Conservation (phyloP, 1,140 invertebrate species). For the Ruditapes philippinarum region DNA sequence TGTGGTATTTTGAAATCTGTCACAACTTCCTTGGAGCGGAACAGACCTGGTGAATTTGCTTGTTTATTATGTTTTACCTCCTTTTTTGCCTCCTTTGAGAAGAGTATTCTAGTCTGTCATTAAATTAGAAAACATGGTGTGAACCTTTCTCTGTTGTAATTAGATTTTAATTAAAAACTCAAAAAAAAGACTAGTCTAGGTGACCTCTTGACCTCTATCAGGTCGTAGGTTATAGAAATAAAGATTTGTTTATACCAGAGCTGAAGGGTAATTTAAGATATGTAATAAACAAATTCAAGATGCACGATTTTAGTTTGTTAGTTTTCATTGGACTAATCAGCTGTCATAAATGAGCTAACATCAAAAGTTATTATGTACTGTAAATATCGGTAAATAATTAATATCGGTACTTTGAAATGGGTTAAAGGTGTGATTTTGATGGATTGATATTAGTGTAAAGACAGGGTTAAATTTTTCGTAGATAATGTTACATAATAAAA, state of each 20-base stretch:
- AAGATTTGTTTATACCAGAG: not conserved
- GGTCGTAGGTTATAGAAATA: not conserved
- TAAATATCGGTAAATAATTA: too few species aligned
- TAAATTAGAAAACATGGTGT: too few species aligned
- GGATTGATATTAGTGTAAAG: too few species aligned
- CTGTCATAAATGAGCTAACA: not conserved
- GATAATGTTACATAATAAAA: not conserved
- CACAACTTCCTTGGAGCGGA: too few species aligned
- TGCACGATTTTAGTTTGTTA: not conserved
- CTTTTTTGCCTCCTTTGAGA: too few species aligned
- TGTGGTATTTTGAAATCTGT: too few species aligned
- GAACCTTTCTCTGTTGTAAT: not conserved
- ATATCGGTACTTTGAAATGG: not conserved
- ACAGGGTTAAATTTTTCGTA: too few species aligned
- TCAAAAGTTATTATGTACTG: too few species aligned
- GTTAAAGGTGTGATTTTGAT: not conserved
- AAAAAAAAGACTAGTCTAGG: not conserved
- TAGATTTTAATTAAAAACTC: slow-evolving; percentile 14
- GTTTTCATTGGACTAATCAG: not conserved
- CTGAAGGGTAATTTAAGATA: not conserved
- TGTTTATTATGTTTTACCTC: too few species aligned
- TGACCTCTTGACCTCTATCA: not conserved
- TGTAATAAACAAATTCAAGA: not conserved
- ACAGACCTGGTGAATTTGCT: too few species aligned
- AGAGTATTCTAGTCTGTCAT: too few species aligned